Conservation (phyloP, 2,113 vertebrate species). For the Corythaixoides concolor region DNA sequence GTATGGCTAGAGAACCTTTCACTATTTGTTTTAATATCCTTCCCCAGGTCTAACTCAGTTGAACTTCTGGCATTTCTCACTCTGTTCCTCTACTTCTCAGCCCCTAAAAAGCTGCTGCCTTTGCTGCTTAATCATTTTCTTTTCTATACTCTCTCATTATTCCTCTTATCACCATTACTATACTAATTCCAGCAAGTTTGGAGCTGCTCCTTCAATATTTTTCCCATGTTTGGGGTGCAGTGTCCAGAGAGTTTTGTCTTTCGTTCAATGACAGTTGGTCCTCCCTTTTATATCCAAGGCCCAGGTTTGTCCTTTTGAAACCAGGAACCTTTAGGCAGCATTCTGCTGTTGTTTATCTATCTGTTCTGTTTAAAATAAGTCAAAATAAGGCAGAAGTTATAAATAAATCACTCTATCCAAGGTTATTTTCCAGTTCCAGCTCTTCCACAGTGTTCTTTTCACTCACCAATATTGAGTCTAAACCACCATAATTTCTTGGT, state of each 20-base stretch:
- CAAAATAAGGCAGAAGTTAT: background rate
- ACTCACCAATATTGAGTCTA: background rate
- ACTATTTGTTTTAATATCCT: conserved; percentile 40
- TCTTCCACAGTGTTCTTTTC: background rate
- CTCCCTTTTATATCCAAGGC: background rate
- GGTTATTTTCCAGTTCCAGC: conserved; percentile 2
- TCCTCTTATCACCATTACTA: background rate
- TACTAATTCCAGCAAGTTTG: background rate
- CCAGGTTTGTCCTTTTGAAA: conserved; percentile 14
- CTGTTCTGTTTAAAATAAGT: conserved; percentile 1
- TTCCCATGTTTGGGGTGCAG: background rate
- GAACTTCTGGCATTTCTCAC: conserved; percentile 27
- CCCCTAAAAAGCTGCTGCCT: background rate
- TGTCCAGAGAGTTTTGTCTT: background rate
- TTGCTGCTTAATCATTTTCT: background rate
- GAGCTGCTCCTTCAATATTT: background rate
- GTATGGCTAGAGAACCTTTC: conserved; percentile 5
- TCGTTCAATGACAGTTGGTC: background rate
- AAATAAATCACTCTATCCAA: background rate
- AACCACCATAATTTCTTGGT: background rate
- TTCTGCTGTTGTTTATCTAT: background rate
- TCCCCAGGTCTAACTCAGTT: background rate
- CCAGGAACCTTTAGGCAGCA: background rate
- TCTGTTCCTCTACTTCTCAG: background rate
- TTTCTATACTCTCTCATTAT: background rate